A percentile compares a stretch with the other conserved stretches of the same genome.
phyloP scores from a whole-genome alignment of 2,888 invertebrate species.

The Brachylomia viminalis region DNA sequence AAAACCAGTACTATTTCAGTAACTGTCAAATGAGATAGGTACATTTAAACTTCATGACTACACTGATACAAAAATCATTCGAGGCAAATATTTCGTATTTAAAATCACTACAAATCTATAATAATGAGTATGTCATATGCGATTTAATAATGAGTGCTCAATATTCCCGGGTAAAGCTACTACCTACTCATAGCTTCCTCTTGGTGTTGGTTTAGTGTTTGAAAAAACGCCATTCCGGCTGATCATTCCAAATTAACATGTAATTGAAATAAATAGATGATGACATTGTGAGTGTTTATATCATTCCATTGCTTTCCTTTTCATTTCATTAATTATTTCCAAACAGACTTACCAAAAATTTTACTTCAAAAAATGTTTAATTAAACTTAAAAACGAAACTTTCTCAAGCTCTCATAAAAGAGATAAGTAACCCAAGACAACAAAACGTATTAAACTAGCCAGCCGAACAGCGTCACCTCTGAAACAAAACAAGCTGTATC shows the following conservation, averaged over 20 bases:
- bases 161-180: neutral
- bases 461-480: conserved; percentile 14
- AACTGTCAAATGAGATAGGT: too few species aligned
- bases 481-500: conserved; percentile 46
- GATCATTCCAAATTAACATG: neutral
- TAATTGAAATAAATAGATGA: too few species aligned
- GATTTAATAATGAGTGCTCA: neutral
- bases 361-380: neutral
- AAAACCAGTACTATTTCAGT: too few species aligned
- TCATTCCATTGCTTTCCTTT: neutral
- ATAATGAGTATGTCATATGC: too few species aligned
- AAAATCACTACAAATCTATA: too few species aligned
- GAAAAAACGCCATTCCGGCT: neutral
- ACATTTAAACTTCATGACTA: too few species aligned
- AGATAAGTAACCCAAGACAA: neutral
- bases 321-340: neutral
- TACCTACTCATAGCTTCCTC: neutral
- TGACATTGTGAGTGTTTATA: neutral
- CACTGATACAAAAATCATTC: too few species aligned
- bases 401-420: neutral
- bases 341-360: neutral
- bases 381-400: conserved; percentile 11
- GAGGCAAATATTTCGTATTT: too few species aligned
- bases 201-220: neutral
- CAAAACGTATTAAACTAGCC: conserved; percentile 23